Evolutionary conservation across 2,888 invertebrate species (phyloP).

Genomic region (Gisinianus flammeolus): DNA sequence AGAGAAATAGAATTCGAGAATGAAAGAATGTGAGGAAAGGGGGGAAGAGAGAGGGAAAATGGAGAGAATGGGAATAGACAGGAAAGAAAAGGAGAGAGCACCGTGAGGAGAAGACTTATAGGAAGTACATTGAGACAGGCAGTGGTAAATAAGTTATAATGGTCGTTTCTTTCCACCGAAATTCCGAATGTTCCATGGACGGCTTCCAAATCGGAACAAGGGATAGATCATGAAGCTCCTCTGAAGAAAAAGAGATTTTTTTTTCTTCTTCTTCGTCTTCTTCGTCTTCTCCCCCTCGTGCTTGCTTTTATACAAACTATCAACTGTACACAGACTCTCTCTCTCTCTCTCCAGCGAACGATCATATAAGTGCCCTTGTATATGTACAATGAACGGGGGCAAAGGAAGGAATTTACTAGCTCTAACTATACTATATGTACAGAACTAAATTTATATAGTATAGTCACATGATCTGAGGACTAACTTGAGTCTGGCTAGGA

Average conservation of each 20-base stretch:
- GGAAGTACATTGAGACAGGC: constrained; percentile 6
- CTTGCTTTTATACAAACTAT: too few species aligned
- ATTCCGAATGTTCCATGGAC: constrained; percentile 58
- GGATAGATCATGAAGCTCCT: constrained; percentile 32
- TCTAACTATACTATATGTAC: too few species aligned
- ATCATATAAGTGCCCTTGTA: background rate
- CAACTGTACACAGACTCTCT: background rate
- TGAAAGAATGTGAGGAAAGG: constrained; percentile 15
- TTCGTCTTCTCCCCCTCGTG: too few species aligned
- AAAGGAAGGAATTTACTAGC: background rate
- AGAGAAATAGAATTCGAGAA: background rate
- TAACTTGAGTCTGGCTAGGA: too few species aligned
- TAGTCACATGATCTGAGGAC: too few species aligned
- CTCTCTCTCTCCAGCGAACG: background rate
- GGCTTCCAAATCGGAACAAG: constrained; percentile 57
- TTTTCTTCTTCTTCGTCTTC: too few species aligned
- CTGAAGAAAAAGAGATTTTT: too few species aligned
- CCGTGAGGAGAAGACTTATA: constrained; percentile 16
- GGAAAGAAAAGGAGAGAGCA: constrained; percentile 33
- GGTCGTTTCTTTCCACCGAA: constrained; percentile 54
- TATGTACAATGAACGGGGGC: background rate
- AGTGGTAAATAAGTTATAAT: constrained; percentile 58
- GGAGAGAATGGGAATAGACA: constrained; percentile 19
- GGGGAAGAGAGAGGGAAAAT: constrained; percentile 38
- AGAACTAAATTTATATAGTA: too few species aligned